phyloP scores from a whole-genome alignment of 2,888 invertebrate genomes.

The Nomada hirtipes region DNA sequence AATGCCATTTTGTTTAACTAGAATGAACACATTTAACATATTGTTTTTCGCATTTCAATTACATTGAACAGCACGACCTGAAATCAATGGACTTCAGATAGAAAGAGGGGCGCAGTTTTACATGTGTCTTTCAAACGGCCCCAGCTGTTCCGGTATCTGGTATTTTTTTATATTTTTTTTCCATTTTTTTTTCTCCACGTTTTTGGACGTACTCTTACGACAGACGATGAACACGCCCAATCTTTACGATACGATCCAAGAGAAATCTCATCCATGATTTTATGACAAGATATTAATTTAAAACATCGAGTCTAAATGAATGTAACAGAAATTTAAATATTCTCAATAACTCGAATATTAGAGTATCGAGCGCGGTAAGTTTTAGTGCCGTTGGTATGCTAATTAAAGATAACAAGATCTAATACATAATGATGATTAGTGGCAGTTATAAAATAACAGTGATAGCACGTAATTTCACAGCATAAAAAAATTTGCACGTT shows the following conservation, averaged over 20 bases:
- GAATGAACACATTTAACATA: slow-evolving; percentile 80
- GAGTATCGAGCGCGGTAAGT: neutral
- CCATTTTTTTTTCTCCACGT: slow-evolving; percentile 28
- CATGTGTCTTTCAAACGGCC: slow-evolving; percentile 48
- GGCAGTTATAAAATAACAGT: slow-evolving; percentile 31
- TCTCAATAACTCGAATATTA: neutral
- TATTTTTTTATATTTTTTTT: slow-evolving; percentile 28
- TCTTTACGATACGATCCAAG: slow-evolving; percentile 47
- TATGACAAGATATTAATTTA: neutral
- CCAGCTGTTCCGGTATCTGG: slow-evolving; percentile 25
- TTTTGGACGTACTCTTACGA: slow-evolving; percentile 63
- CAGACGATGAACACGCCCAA: slow-evolving; percentile 51
- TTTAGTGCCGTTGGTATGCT: slow-evolving; percentile 11
- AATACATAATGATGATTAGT: slow-evolving; percentile 11
- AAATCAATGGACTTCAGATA: slow-evolving; percentile 65
- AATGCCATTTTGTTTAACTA: slow-evolving; percentile 69
- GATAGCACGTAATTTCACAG: slow-evolving; percentile 3
- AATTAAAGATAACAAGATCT: neutral
- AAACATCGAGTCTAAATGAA: neutral
- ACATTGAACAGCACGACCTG: slow-evolving; percentile 69
- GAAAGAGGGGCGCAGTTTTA: slow-evolving; percentile 65
- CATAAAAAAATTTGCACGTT: slow-evolving; percentile 1
- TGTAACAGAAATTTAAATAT: neutral
- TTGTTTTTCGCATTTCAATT: slow-evolving; percentile 72
- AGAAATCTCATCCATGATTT: slow-evolving; percentile 31